Evolutionary conservation across 2,888 invertebrate species (phyloP), one percentile per base, ranked within the genome.

Genomic region (Xanthorhoe designata): DNA sequence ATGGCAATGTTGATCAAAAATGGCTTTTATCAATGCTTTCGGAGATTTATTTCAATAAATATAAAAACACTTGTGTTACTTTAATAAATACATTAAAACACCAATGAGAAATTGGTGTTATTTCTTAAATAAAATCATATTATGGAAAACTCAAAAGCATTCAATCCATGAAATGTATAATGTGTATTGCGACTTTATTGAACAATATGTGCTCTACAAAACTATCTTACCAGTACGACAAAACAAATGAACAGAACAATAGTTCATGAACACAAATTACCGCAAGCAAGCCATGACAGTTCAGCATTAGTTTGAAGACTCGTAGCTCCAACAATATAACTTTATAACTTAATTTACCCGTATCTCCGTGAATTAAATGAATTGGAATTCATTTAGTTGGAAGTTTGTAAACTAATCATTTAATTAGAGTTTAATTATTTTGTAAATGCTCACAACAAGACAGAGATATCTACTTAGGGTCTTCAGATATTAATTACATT

Each of bases 191-290:
- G 1, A 32, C 32, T 32, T 32, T 24, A 35, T 9, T 42, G 0
- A 13, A 13, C 13, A 42, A 38, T 9, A 38, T 9, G 9, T 38
- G 35, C 35, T 45, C 45, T 45, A 5, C n/a, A 47, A 49, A 29
- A 49, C 51, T 24, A 52, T 24, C 13, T 58, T 13, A 71, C 69
- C 58, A 62, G 56, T 59, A 57, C 73, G 61, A 68, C 68, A 51
- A 72, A 75, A 72, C 75, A 72, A 75, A 76, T 73, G 61, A 68
- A 67, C 59, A 72, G 75, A 73, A 55, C 58, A 61, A 67, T 70
- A 78, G 61, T 79, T 79, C 70, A 62, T 59, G 62, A 73, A 73
- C 69, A 73, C 69, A 57, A 75, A 78, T 77, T 75, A 75, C 74
- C 68, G 70, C 75, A 70, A 72, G 42, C n/a, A 55, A 55, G 59